Evolutionary conservation across 2,797 vertebrate genomes (phyloP).

Genomic region (Lacerta agilis): DNA sequence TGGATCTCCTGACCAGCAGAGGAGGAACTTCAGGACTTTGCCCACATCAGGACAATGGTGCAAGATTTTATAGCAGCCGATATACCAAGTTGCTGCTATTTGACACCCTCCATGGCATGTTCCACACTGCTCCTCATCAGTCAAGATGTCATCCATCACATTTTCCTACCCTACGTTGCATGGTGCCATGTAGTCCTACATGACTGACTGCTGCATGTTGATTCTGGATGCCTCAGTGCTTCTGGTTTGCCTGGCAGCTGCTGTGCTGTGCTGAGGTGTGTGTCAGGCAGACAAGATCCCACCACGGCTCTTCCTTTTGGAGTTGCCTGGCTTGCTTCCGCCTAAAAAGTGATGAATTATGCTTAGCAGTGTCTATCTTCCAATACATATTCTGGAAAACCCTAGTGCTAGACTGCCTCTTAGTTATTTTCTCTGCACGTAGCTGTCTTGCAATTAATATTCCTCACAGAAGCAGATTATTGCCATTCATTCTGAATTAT

Average conservation of each 20-base stretch:
- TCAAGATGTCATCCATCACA: conserved; percentile 5
- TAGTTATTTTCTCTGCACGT: conserved; percentile 38
- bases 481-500: not conserved
- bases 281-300: not conserved
- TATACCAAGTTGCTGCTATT: not conserved
- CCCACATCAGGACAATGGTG: not conserved
- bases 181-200: conserved; percentile 33
- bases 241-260: not conserved
- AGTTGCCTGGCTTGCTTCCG: conserved; percentile 33
- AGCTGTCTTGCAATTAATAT: not conserved
- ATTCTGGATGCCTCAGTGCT: conserved; percentile 47
- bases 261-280: not conserved
- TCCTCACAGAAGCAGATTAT: conserved; percentile 4
- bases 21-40: not conserved
- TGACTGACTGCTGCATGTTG: conserved; percentile 14
- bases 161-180: conserved; percentile 22
- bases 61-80: not conserved
- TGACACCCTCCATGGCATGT: conserved; percentile 6
- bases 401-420: conserved; percentile 36
- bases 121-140: not conserved
- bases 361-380: conserved; percentile 35
- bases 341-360: conserved; percentile 12
- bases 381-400: conserved; percentile 25
- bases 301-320: conserved; percentile 44
- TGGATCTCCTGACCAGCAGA: not conserved